These are phyloP conservation scores for Campylorhamphus procurvoides DNA, from an alignment of 2,113 vertebrate species.

Conservation along the genomic window DNA sequence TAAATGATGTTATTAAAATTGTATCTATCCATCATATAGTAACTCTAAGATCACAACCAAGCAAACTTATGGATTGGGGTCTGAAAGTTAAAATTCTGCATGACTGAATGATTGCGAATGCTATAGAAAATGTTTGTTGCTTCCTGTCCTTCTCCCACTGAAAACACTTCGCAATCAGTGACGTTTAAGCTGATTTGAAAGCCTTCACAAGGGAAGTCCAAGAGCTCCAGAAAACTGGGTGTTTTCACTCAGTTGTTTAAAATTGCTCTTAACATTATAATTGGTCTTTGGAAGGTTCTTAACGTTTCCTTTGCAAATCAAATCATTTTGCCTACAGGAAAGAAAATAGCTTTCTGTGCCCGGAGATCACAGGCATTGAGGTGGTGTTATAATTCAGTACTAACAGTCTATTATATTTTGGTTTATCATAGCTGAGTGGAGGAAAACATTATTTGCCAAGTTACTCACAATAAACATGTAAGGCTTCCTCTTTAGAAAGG, in stretches of 20 bases:
- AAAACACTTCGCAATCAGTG: conserved; percentile 52
- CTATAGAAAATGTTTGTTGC: conserved; percentile 54
- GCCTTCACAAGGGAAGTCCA: conserved; percentile 26
- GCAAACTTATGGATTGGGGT: conserved; percentile 41
- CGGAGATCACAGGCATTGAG: not conserved
- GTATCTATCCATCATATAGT: conserved; percentile 56
- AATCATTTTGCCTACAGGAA: conserved; percentile 22
- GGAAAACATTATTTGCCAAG: conserved; percentile 27
- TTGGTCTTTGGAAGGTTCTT: conserved; percentile 30
- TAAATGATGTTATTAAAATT: conserved; percentile 52
- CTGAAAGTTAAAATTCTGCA: conserved; percentile 65
- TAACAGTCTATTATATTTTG: conserved; percentile 22
- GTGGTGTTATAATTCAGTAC: not conserved
- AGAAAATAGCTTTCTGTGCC: not conserved
- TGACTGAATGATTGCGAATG: conserved; percentile 65
- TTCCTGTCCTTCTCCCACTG: conserved; percentile 64
- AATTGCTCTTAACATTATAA: not conserved
- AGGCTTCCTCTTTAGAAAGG: conserved; percentile 43
- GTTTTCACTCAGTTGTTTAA: not conserved
- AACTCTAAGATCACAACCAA: conserved; percentile 44
- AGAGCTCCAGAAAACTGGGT: conserved; percentile 10
- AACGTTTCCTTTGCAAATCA: not conserved
- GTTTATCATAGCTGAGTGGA: conserved; percentile 16
- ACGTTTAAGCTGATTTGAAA: conserved; percentile 35
- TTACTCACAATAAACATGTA: conserved; percentile 30